These are phyloP conservation scores for Orbicella faveolata DNA, from an alignment of 64 coral and sea anemone genomes.

Conservation along the genomic window DNA sequence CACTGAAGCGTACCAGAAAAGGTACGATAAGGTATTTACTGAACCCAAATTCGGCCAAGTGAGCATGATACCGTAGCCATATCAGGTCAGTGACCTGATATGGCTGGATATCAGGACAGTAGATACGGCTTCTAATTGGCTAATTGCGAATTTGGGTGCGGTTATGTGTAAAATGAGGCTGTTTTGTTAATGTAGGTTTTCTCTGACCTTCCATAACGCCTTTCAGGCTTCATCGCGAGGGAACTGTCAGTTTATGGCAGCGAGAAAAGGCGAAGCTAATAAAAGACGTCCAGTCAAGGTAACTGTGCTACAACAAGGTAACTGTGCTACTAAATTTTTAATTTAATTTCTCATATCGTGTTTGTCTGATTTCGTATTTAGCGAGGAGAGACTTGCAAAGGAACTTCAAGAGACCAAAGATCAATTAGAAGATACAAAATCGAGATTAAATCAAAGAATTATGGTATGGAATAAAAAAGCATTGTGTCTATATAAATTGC, in stretches of 20 bases:
- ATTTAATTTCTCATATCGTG: no score
- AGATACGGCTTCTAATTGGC: no score
- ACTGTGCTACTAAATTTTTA: no score
- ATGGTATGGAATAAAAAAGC: conserved; percentile 42
- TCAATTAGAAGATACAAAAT: conserved; percentile 61
- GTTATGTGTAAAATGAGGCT: background rate
- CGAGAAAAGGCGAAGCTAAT: conserved; percentile 92
- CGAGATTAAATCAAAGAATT: conserved; percentile 81
- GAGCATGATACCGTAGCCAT: no score
- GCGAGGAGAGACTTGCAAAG: conserved; percentile 69
- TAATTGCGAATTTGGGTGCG: no score
- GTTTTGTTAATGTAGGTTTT: background rate
- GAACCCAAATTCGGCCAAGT: no score
- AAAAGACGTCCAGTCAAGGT: conserved; percentile 87
- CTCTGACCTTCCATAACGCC: background rate
- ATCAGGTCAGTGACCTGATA: no score
- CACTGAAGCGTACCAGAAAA: no score
- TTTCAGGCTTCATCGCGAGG: conserved; percentile 86
- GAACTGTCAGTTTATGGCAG: conserved; percentile 95
- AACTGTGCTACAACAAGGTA: background rate
- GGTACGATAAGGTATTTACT: no score
- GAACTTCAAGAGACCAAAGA: conserved; percentile 79
- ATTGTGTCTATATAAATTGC: background rate
- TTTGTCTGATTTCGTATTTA: conserved; percentile 6
- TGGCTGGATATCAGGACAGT: no score